phyloP scores from a whole-genome alignment of 2,797 vertebrate species.

The Anisognathus igniventris region DNA sequence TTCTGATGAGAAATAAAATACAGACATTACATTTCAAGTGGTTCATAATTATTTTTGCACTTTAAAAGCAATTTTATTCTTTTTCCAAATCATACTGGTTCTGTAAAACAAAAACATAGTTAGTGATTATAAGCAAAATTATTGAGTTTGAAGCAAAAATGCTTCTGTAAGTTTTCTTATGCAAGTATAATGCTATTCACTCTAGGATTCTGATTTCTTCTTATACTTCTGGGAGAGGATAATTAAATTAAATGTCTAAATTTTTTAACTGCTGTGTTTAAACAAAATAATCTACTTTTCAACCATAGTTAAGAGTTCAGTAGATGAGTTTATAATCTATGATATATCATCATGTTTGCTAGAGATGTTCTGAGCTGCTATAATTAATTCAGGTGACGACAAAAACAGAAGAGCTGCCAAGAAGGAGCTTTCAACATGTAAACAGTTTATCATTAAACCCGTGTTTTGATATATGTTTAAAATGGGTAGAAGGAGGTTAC shows the following conservation, averaged over 20 bases:
- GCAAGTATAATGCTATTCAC: constrained; percentile 68
- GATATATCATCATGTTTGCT: constrained; percentile 63
- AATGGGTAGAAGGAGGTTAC: constrained; percentile 37
- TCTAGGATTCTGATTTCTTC: constrained; percentile 71
- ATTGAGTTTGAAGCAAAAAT: constrained; percentile 73
- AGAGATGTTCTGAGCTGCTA: constrained; percentile 27
- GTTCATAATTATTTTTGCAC: constrained; percentile 90
- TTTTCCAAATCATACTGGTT: constrained; percentile 80
- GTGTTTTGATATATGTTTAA: constrained; percentile 40
- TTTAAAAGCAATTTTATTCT: constrained; percentile 88
- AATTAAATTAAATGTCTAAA: constrained; percentile 80
- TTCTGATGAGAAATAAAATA: constrained; percentile 92
- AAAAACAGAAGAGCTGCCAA: constrained; percentile 54
- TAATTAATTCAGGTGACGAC: constrained; percentile 67
- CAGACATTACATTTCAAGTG: constrained; percentile 89
- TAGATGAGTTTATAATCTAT: constrained; percentile 62
- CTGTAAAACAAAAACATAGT: constrained; percentile 82
- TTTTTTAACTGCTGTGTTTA: constrained; percentile 71
- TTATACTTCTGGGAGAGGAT: constrained; percentile 72
- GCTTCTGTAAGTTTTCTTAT: constrained; percentile 71
- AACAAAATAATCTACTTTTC: constrained; percentile 72
- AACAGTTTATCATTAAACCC: constrained; percentile 49
- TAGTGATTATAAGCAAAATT: constrained; percentile 82
- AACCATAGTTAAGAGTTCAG: constrained; percentile 65
- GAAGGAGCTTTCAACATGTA: constrained; percentile 52